phyloP scores from a whole-genome alignment of 2,888 invertebrate species.

The Lamproptera curius region DNA sequence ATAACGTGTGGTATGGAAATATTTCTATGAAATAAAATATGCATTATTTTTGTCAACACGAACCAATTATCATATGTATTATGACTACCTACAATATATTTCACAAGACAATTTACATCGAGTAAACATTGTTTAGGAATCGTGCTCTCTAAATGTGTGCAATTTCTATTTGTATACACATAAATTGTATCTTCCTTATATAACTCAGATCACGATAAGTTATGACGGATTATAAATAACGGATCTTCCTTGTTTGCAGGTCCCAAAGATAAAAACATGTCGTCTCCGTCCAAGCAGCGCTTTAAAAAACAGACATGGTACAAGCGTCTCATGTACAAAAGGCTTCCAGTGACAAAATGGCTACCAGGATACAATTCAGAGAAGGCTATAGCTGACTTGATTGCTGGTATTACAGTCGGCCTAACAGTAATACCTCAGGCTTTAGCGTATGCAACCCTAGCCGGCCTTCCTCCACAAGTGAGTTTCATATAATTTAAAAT shows the following conservation, averaged over 20 bases:
- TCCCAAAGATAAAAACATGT: slow-evolving; percentile 39
- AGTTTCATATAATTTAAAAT: no score
- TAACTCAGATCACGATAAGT: no score
- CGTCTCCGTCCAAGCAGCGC: slow-evolving; percentile 66
- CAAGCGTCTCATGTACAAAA: slow-evolving; percentile 59
- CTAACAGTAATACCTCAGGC: slow-evolving; percentile 96
- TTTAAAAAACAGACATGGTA: slow-evolving; percentile 59
- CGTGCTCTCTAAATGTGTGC: slow-evolving; percentile 1
- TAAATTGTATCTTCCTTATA: no score
- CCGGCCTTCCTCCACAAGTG: slow-evolving; percentile 91
- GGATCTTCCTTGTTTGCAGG: slow-evolving; percentile 7
- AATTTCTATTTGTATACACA: no score
- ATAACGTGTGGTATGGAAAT: no score
- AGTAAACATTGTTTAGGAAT: slow-evolving; percentile 15
- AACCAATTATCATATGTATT: slow-evolving; percentile 18
- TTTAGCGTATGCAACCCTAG: slow-evolving; percentile 93
- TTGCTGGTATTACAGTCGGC: slow-evolving; percentile 95
- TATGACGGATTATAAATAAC: neutral
- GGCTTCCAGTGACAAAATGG: slow-evolving; percentile 85
- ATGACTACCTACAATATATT: slow-evolving; percentile 12
- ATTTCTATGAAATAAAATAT: slow-evolving; percentile 11
- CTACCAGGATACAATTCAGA: slow-evolving; percentile 85
- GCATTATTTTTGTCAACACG: slow-evolving; percentile 16
- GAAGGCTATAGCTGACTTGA: slow-evolving; percentile 88
- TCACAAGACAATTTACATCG: slow-evolving; percentile 7